Evolutionary conservation across 2,113 vertebrate genomes (phyloP).

Genomic region (Gymnocephalus cernua): DNA sequence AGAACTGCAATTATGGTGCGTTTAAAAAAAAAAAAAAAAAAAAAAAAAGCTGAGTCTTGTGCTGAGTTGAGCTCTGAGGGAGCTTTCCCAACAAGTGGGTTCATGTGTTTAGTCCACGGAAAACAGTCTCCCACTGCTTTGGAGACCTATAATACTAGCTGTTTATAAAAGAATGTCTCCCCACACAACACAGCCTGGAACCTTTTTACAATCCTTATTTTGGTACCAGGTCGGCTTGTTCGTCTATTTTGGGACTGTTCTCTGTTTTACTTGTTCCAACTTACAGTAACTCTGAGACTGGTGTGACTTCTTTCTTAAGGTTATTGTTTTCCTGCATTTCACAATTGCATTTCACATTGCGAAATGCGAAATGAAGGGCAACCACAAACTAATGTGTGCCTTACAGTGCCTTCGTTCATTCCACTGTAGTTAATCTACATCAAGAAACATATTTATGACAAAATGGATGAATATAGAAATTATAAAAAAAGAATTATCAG

Average conservation of each 20-base stretch:
- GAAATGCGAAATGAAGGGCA: neutral
- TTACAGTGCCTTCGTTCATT: slow-evolving; percentile 9
- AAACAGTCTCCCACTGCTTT: slow-evolving; percentile 68
- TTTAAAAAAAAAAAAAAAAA: slow-evolving; percentile 9
- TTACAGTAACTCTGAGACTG: slow-evolving; percentile 33
- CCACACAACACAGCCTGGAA: slow-evolving; percentile 45
- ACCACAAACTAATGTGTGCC: neutral
- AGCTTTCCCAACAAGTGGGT: slow-evolving; percentile 69
- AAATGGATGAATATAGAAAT: neutral
- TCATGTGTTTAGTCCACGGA: slow-evolving; percentile 74
- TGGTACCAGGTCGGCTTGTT: slow-evolving; percentile 64
- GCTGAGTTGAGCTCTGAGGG: slow-evolving; percentile 54
- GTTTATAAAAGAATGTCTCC: slow-evolving; percentile 58
- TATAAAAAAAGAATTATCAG: neutral
- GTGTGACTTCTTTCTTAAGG: slow-evolving; percentile 6
- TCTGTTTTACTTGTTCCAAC: slow-evolving; percentile 29
- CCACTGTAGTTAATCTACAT: neutral
- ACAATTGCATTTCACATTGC: slow-evolving; percentile 9
- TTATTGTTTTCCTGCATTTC: slow-evolving; percentile 12
- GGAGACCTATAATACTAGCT: slow-evolving; percentile 70
- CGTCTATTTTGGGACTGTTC: slow-evolving; percentile 63
- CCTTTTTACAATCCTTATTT: slow-evolving; percentile 72
- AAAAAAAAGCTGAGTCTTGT: slow-evolving; percentile 71
- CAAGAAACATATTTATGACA: neutral
- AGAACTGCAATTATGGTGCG: slow-evolving; percentile 75